Evolutionary conservation across 2,888 invertebrate genomes (phyloP).

Genomic region (Graphium colonna): DNA sequence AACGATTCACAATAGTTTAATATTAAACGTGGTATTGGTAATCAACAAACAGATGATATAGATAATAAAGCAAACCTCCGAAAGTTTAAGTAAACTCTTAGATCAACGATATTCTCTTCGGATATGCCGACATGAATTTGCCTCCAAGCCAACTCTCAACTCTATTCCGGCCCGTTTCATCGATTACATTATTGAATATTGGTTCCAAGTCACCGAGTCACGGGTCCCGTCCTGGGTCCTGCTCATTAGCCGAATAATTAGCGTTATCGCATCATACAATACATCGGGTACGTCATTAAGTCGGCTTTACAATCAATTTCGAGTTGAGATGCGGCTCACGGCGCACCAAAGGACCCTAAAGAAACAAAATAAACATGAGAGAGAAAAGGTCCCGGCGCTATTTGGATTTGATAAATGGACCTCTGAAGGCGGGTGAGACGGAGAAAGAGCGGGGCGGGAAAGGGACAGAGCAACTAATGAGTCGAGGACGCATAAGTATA

Average conservation of each 20-base stretch:
- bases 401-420: slow-evolving; percentile 80
- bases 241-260: slow-evolving; percentile 64
- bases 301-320: slow-evolving; percentile 75
- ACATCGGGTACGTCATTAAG: slow-evolving; percentile 67
- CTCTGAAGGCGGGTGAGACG: slow-evolving; percentile 65
- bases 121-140: too few species aligned
- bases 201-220: neutral
- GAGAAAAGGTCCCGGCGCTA: slow-evolving; percentile 75
- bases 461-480: slow-evolving; percentile 66
- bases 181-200: too few species aligned
- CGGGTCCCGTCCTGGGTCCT: slow-evolving; percentile 18
- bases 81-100: too few species aligned
- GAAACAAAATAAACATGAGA: slow-evolving; percentile 74
- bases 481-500: slow-evolving; percentile 55
- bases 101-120: too few species aligned
- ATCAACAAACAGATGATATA: too few species aligned
- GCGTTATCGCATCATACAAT: slow-evolving; percentile 67
- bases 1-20: too few species aligned
- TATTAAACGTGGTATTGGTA: too few species aligned
- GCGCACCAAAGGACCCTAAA: slow-evolving; percentile 68
- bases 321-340: slow-evolving; percentile 60
- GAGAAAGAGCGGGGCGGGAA: slow-evolving; percentile 58
- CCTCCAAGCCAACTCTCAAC: too few species aligned
- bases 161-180: too few species aligned
- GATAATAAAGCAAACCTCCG: too few species aligned